phyloP scores from a whole-genome alignment of 2,113 vertebrate species.

The Hippocampus zosterae region DNA sequence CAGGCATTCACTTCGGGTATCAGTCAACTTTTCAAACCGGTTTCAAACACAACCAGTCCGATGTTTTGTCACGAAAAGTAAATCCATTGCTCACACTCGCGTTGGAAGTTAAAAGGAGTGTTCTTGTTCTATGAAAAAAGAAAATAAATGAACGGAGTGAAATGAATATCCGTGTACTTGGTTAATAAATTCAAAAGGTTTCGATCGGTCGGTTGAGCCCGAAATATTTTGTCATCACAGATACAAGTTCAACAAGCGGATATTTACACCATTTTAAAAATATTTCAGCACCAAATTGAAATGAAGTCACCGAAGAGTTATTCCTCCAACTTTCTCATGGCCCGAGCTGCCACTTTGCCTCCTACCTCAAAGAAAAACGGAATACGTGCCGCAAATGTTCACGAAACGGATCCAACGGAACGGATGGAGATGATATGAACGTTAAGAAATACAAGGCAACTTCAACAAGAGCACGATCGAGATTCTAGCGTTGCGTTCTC shows the following conservation, averaged over 20 bases:
- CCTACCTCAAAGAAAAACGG: neutral
- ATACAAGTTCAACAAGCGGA: neutral
- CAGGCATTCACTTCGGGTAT: slow-evolving; percentile 25
- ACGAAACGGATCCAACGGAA: slow-evolving; percentile 12
- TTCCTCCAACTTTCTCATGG: slow-evolving; percentile 4
- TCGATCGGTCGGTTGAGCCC: neutral
- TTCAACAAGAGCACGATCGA: neutral
- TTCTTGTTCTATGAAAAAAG: slow-evolving; percentile 2
- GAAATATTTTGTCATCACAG: neutral
- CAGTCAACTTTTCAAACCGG: neutral
- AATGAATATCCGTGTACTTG: neutral
- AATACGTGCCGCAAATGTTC: neutral
- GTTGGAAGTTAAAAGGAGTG: slow-evolving; percentile 13
- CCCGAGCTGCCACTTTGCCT: slow-evolving; percentile 35
- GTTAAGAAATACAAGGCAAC: slow-evolving; percentile 4
- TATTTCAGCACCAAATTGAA: slow-evolving; percentile 15
- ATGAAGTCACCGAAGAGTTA: neutral
- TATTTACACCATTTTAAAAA: neutral
- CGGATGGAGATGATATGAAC: slow-evolving; percentile 9
- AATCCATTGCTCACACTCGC: slow-evolving; percentile 7
- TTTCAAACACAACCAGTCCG: slow-evolving; percentile 17
- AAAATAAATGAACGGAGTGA: neutral
- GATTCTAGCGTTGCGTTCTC: neutral
- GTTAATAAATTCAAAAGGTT: neutral
- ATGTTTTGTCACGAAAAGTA: neutral